Evolutionary conservation across 2,113 vertebrate species (phyloP).

Genomic region (Promerops cafer): DNA sequence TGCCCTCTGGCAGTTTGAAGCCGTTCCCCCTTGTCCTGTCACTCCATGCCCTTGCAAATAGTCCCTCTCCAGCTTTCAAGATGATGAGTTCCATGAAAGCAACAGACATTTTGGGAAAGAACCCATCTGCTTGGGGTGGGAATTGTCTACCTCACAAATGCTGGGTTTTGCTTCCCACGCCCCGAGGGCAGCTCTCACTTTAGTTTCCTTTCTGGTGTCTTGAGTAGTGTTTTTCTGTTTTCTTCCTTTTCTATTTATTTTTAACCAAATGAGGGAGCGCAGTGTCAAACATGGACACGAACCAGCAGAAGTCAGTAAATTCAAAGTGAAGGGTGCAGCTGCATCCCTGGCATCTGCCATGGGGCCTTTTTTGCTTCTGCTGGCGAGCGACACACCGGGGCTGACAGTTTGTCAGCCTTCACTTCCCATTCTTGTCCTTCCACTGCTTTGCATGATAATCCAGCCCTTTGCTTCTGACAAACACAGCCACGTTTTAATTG

Average conservation of each 20-base stretch:
- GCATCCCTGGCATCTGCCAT: background rate
- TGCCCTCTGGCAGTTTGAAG: background rate
- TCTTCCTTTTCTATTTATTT: slow-evolving; percentile 16
- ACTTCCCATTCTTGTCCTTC: slow-evolving; percentile 7
- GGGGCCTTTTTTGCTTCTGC: background rate
- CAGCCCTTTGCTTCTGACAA: background rate
- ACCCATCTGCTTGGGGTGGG: background rate
- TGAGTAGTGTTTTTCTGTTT: background rate
- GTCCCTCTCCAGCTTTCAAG: background rate
- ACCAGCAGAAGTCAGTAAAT: slow-evolving; percentile 17
- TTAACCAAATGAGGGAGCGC: slow-evolving; percentile 24
- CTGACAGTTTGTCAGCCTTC: slow-evolving; percentile 25
- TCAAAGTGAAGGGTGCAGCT: background rate
- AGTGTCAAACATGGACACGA: background rate
- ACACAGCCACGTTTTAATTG: background rate
- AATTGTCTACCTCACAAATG: background rate
- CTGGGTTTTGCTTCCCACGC: background rate
- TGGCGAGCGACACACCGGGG: background rate
- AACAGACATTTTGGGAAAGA: background rate
- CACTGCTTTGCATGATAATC: background rate
- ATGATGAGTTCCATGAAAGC: background rate
- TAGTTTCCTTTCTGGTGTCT: slow-evolving; percentile 1
- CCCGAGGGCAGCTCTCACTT: background rate
- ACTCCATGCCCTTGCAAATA: background rate
- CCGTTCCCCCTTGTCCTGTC: background rate